Evolutionary conservation across 2,113 vertebrate genomes (phyloP).

Genomic region (Egretta garzetta): DNA sequence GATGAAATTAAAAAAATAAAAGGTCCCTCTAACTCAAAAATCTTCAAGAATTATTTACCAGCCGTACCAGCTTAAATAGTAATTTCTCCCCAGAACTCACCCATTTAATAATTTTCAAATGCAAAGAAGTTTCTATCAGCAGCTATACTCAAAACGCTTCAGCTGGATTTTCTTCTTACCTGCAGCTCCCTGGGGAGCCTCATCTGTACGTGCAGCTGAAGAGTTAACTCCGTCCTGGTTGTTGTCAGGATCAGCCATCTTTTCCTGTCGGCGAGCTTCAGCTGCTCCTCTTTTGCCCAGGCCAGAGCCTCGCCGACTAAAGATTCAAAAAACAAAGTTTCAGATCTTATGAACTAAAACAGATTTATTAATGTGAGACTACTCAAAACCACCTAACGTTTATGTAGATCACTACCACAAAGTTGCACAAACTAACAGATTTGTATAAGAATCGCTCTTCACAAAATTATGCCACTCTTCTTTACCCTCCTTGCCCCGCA

Average conservation of each 20-base stretch:
- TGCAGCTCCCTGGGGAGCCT: slow-evolving; percentile 96
- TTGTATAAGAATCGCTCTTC: not conserved
- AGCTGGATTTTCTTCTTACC: slow-evolving; percentile 71
- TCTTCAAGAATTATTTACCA: not conserved
- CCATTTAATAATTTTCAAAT: not conserved
- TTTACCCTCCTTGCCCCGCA: not conserved
- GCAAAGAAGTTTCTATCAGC: not conserved
- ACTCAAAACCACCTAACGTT: not conserved
- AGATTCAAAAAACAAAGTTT: not conserved
- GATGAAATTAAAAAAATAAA: not conserved
- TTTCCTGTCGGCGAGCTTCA: slow-evolving; percentile 98
- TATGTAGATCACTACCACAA: not conserved
- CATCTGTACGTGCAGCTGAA: slow-evolving; percentile 91
- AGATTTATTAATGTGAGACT: not conserved
- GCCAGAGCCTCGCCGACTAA: slow-evolving; percentile 99
- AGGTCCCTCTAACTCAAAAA: not conserved
- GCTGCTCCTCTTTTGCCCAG: slow-evolving; percentile 99
- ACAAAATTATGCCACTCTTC: not conserved
- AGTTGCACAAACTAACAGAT: not conserved
- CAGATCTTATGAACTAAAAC: not conserved
- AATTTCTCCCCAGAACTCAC: not conserved
- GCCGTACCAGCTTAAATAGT: not conserved
- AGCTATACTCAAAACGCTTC: not conserved
- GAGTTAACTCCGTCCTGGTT: slow-evolving; percentile 98
- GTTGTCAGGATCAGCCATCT: slow-evolving; percentile 98